Evolutionary conservation across 2,888 invertebrate species (phyloP).

Genomic region (Chrysolina haemoptera): DNA sequence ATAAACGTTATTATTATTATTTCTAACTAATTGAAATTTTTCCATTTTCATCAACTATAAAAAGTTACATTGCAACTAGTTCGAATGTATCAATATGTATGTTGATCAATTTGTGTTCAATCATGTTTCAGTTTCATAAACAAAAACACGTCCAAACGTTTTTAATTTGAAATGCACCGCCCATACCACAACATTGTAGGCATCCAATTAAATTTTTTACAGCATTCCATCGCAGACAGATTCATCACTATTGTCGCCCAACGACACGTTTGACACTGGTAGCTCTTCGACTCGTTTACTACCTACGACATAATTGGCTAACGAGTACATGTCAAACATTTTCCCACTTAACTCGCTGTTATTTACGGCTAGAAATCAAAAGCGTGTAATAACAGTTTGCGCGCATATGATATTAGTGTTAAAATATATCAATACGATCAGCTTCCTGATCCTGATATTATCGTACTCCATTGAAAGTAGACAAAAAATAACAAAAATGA

Average conservation of each 20-base stretch:
- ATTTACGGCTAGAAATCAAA: slow-evolving; percentile 58
- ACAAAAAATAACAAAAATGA: neutral
- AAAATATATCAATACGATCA: slow-evolving; percentile 58
- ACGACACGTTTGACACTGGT: slow-evolving; percentile 42
- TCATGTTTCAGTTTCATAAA: too few species aligned
- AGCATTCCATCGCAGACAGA: slow-evolving; percentile 12
- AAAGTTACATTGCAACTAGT: too few species aligned
- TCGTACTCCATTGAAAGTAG: slow-evolving; percentile 28
- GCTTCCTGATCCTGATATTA: slow-evolving; percentile 63
- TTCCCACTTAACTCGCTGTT: slow-evolving; percentile 52
- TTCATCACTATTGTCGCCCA: slow-evolving; percentile 6
- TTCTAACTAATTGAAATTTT: too few species aligned
- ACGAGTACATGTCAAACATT: slow-evolving; percentile 58
- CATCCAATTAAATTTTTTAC: neutral
- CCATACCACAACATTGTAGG: neutral
- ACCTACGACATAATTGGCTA: slow-evolving; percentile 58
- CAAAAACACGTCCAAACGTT: neutral
- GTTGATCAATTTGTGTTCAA: too few species aligned
- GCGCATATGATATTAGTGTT: slow-evolving; percentile 54
- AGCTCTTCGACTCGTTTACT: slow-evolving; percentile 40
- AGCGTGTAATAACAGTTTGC: slow-evolving; percentile 60
- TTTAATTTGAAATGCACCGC: too few species aligned
- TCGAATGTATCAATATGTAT: too few species aligned
- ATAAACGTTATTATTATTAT: too few species aligned
- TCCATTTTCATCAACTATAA: too few species aligned